Evolutionary conservation across 37 sponge, comb jelly and placozoan species (phyloP).

Genomic region (Theonella swinhoei): DNA sequence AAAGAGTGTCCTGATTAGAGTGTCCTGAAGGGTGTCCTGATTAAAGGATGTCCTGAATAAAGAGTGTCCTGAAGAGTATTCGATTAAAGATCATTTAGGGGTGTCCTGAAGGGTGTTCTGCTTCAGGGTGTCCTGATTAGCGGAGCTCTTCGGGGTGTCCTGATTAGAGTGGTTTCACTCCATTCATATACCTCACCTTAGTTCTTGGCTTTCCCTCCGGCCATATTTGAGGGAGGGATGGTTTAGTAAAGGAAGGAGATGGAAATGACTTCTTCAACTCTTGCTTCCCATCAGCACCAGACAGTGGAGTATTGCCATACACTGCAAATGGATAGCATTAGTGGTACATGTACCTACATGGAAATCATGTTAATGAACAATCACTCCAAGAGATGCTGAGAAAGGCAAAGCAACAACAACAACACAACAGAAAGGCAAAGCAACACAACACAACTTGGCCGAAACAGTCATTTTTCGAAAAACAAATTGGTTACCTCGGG

Average conservation of each 20-base stretch:
- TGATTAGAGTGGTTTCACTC: neutral
- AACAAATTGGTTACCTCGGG: too few species aligned
- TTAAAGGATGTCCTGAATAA: too few species aligned
- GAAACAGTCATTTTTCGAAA: too few species aligned
- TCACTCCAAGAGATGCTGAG: too few species aligned
- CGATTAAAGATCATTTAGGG: too few species aligned
- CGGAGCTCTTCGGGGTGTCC: neutral
- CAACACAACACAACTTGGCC: too few species aligned
- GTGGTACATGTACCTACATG: neutral
- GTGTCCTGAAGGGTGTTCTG: neutral
- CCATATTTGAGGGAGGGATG: slow-evolving; percentile 11
- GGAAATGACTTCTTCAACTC: neutral
- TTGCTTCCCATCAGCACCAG: neutral
- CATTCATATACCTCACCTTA: neutral
- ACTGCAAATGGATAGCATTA: slow-evolving; percentile 12
- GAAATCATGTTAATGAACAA: too few species aligned
- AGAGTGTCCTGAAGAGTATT: too few species aligned
- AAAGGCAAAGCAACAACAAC: too few species aligned
- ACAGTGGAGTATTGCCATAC: slow-evolving; percentile 16
- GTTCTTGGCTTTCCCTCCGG: neutral
- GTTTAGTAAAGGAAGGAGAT: slow-evolving; percentile 33
- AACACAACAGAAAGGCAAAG: too few species aligned
- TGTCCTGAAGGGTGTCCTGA: neutral
- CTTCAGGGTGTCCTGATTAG: neutral
- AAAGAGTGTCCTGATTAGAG: too few species aligned